Conservation (phyloP, 1,140 invertebrate species). For the Homalodisca vitripennis region DNA sequence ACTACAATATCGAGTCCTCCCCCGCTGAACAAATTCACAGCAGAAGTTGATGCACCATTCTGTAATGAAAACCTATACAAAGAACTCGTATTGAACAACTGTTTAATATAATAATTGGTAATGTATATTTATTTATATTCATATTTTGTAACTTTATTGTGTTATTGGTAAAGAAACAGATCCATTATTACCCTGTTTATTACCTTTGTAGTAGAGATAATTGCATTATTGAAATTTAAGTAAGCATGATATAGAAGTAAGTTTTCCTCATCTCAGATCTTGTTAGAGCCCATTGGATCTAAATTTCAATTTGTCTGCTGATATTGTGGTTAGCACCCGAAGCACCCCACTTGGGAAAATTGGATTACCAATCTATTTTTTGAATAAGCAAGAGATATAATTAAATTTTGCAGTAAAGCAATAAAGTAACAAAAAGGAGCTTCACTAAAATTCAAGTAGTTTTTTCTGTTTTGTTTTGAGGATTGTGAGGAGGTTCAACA, state of each 20-base stretch:
- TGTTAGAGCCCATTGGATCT: too few relatives aligned
- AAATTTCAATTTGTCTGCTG: too few relatives aligned
- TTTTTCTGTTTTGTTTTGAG: too few relatives aligned
- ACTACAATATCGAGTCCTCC: conserved; percentile 23
- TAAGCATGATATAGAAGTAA: neutral
- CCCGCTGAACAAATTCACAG: conserved; percentile 62
- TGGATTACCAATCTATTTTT: too few relatives aligned
- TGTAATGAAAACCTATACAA: conserved; percentile 86
- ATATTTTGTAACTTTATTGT: neutral
- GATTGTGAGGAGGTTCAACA: too few relatives aligned
- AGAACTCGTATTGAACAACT: conserved; percentile 86
- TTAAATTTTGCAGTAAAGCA: too few relatives aligned
- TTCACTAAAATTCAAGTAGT: too few relatives aligned
- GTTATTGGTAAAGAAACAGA: neutral
- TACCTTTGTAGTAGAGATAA: neutral
- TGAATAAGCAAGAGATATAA: too few relatives aligned
- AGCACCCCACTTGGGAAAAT: too few relatives aligned
- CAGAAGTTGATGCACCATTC: conserved; percentile 77
- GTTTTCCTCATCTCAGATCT: too few relatives aligned
- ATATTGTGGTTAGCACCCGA: too few relatives aligned
- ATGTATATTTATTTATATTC: neutral
- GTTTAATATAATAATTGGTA: conserved; percentile 93
- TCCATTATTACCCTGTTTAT: neutral
- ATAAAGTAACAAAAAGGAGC: too few relatives aligned
- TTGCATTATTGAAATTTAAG: neutral